phyloP scores from a whole-genome alignment of 1,140 invertebrate genomes.

The Archivesica marissinica region DNA sequence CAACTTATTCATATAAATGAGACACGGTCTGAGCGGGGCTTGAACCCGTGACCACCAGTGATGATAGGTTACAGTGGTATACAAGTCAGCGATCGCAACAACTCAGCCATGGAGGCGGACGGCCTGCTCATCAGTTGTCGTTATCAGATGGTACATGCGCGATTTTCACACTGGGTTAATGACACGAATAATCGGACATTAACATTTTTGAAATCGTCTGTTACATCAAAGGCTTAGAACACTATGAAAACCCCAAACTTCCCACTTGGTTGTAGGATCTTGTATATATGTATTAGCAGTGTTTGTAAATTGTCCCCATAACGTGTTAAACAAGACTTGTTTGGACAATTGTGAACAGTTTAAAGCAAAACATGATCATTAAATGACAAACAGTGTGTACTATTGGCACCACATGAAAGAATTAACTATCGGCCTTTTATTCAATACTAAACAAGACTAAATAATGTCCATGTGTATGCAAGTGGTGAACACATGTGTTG shows the following conservation, averaged over 20 bases:
- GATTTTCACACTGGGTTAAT: constrained; percentile 51
- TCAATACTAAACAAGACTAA: constrained; percentile 50
- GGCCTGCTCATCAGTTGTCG: no score
- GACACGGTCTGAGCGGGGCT: no score
- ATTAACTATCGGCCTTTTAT: constrained; percentile 21
- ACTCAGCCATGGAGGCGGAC: no score
- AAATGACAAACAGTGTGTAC: constrained; percentile 46
- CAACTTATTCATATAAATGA: no score
- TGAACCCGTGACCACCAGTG: no score
- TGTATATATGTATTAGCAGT: constrained; percentile 63
- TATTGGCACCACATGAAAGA: constrained; percentile 21
- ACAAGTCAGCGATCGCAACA: no score
- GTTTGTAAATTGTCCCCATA: constrained; percentile 62
- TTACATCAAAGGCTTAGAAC: constrained; percentile 64
- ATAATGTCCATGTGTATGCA: constrained; percentile 33
- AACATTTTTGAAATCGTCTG: constrained; percentile 54
- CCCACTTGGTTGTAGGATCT: constrained; percentile 58
- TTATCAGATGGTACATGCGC: constrained; percentile 44
- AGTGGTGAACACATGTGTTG: constrained; percentile 4
- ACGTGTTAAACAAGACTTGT: constrained; percentile 61
- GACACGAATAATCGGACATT: constrained; percentile 54
- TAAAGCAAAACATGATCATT: constrained; percentile 54
- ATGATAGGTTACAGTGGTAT: no score
- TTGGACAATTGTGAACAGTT: constrained; percentile 42
- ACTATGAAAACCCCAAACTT: constrained; percentile 46